Evolutionary conservation across 2,797 vertebrate species (phyloP), one percentile per base, ranked within the genome.

Genomic region (Peromyscus eremicus): DNA sequence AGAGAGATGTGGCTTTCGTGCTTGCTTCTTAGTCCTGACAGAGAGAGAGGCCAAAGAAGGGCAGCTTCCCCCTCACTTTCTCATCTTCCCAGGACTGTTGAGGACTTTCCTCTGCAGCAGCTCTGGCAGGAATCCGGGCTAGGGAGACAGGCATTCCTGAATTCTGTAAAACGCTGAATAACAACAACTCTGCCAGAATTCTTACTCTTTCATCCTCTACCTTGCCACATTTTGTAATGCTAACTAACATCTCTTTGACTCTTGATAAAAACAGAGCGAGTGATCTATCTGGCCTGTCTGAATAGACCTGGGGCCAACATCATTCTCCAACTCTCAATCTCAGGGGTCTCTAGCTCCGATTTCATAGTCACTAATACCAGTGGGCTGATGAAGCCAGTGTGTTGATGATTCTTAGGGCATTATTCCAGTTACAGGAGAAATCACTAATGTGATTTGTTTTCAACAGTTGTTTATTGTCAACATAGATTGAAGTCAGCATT

Each of bases 401-500:
- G 92, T 60, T 89, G 46, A 64, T 95, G 62, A 13, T 46, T 87
- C 3, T 87, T 25, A 80, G 70, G 3, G 34, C 92, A 23, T 90
- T 55, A 34, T 49, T 98, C 96, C n/a, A 60, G 23, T 90, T 96
- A 34, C 43, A 92, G n/a, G 94, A 96, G 68, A 79, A 49, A 62
- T 96, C 3, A 34, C 68, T 86, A 92, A 55, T 77, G 32, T 76
- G 25, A 71, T 96, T 95, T 85, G n/a, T 96, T 96, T 89, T 95
- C 16, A 49, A 81, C 64, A 86, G 55, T 82, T 57, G 21, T 94
- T 94, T 79, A 90, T 95, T 92, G 43, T 95, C 57, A 71, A 21
- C 73, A 49, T 90, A 57, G 46, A 79, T 49, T 79, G 81, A 92
- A 71, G 83, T 93, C 19, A 92, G 96, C 96, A 52, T 92, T 71